phyloP scores from a whole-genome alignment of 2,888 invertebrate genomes.

The Boloria selene region DNA sequence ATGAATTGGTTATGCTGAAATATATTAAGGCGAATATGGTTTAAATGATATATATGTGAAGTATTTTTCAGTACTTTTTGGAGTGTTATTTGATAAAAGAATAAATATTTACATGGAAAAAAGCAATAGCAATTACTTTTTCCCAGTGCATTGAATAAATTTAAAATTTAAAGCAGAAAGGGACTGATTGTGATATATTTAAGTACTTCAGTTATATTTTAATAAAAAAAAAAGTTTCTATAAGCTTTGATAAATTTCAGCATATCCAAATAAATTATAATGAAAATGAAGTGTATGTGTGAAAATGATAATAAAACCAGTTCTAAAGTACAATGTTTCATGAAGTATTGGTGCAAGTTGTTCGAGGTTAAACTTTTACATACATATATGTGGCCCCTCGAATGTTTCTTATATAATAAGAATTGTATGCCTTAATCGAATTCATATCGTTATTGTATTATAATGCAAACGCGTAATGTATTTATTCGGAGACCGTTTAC shows the following conservation, averaged over 20 bases:
- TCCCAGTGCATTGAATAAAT: too few relatives aligned
- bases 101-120: too few relatives aligned
- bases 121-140: too few relatives aligned
- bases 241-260: neutral
- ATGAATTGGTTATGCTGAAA: too few relatives aligned
- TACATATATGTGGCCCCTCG: constrained; percentile 14
- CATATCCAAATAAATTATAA: constrained; percentile 1
- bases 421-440: constrained; percentile 78
- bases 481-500: constrained; percentile 36
- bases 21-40: too few relatives aligned
- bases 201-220: too few relatives aligned
- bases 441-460: constrained; percentile 80
- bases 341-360: constrained; percentile 33
- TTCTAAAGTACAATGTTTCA: constrained; percentile 35
- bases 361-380: constrained; percentile 10
- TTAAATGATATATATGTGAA: too few relatives aligned
- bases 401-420: constrained; percentile 76
- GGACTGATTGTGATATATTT: too few relatives aligned
- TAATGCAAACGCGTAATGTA: constrained; percentile 59
- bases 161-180: too few relatives aligned
- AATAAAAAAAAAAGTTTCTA: too few relatives aligned
- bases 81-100: too few relatives aligned
- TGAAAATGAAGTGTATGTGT: constrained; percentile 19
- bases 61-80: too few relatives aligned
- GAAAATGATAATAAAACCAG: constrained; percentile 31